Base-by-base conservation (phyloP, 1,140 invertebrate species). In the Lepidurus arcticus region DNA sequence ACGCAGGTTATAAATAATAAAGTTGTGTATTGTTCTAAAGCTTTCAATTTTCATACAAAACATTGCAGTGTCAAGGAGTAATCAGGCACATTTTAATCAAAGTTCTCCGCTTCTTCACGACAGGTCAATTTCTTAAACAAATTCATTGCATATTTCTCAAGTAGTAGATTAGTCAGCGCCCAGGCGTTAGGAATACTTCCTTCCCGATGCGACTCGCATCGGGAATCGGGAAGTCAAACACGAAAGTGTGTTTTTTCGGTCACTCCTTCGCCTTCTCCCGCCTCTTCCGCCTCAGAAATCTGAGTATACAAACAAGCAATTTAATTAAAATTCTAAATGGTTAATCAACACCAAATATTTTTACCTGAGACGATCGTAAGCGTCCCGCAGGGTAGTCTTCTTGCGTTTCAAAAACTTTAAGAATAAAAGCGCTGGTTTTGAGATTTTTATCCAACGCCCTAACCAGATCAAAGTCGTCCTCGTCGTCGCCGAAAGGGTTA, bases 401-500 rank as follows among this genome's bases (percentile, higher is more conserved):
- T 16, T 11, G 8, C 53, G 16, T 21, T 65, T 16, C 6, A 21
- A n/a, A 65, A 9, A 65, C 6, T 16, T 65, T 9, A 21, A 65
- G 16, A 16, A 65, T 65, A 75, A 75, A 21, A 7, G 74, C 74
- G 42, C 74, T 78, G 53, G 73, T 47, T 75, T 44, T 11, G 45
- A 45, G 44, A 75, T 73, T 21, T 78, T 78, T 44, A 44, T 73
- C 13, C 74, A 78, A 34, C 74, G 78, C 11, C 21, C 16, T 65
- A 24, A 74, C 45, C 1, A 78, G 42, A 43, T 78, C 78, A n/a
- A 78, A 78, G 75, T 78, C 78, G n/a, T 78, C 78, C 9, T 78
- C 78, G 44, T 78, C 78, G 26, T 78, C 78, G n/a, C 78, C 78
- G 44, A 78, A 78, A 11, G 78, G 78, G 47, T 78, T 75, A 44